phyloP scores from a whole-genome alignment of 2,113 vertebrate species.

The Mixornis gularis region DNA sequence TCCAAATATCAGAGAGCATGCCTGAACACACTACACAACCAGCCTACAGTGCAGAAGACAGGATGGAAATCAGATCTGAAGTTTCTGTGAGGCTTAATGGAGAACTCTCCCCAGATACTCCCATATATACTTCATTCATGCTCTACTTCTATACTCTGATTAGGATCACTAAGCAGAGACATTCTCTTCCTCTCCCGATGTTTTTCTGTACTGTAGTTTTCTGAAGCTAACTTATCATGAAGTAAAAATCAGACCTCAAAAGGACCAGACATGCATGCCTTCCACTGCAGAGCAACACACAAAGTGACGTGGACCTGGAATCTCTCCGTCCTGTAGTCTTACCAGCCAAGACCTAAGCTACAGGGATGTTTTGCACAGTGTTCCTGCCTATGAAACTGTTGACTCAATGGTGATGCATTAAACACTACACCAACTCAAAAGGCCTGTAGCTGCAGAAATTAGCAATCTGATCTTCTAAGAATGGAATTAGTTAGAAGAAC shows the following conservation, averaged over 20 bases:
- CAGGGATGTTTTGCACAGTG: neutral
- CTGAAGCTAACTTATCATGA: neutral
- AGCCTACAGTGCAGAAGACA: neutral
- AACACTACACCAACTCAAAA: neutral
- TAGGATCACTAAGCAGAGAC: neutral
- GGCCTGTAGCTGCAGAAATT: neutral
- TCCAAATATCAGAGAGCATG: neutral
- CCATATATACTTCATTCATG: neutral
- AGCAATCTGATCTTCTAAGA: neutral
- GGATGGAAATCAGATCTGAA: neutral
- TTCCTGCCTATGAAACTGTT: neutral
- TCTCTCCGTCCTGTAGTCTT: fast-evolving
- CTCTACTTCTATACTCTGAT: neutral
- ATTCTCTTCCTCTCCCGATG: neutral
- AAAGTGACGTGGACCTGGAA: neutral
- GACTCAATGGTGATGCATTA: neutral
- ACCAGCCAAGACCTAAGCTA: neutral
- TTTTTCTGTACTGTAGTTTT: neutral
- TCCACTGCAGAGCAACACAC: neutral
- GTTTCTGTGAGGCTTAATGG: neutral
- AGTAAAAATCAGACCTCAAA: neutral
- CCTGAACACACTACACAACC: neutral
- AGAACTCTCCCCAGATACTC: neutral
- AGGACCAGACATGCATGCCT: neutral
- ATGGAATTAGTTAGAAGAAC: neutral